phyloP scores from a whole-genome alignment of 2,888 invertebrate genomes.

The Steinernema carpocapsae region DNA sequence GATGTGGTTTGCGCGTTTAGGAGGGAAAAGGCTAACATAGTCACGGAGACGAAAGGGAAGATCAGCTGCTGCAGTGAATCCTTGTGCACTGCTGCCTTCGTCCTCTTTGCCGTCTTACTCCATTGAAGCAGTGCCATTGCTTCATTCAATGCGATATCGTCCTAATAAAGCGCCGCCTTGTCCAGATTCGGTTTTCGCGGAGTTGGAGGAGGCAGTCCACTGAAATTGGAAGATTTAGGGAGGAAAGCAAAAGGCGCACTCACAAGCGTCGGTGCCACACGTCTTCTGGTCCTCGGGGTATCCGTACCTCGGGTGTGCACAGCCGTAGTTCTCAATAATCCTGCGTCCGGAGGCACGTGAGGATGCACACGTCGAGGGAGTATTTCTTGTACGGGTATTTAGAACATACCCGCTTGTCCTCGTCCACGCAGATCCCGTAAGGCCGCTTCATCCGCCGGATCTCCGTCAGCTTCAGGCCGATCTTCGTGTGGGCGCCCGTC shows the following conservation, averaged over 20 bases:
- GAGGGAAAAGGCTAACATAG: too few relatives aligned
- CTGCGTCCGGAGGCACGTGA: neutral
- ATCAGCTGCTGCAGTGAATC: too few relatives aligned
- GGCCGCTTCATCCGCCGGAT: constrained; percentile 36
- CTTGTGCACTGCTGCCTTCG: too few relatives aligned
- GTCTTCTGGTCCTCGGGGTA: neutral
- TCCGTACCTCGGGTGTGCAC: constrained; percentile 3
- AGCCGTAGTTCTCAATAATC: neutral
- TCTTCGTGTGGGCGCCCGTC: constrained; percentile 37
- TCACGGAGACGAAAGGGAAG: too few relatives aligned
- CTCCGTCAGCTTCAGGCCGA: constrained; percentile 39
- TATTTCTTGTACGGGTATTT: constrained; percentile 38
- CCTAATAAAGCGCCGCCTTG: too few relatives aligned
- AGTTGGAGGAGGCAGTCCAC: constrained; percentile 70
- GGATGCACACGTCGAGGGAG: neutral
- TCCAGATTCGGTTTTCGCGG: too few relatives aligned
- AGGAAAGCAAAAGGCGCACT: too few relatives aligned
- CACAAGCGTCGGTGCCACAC: constrained; percentile 71
- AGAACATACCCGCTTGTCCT: constrained; percentile 35
- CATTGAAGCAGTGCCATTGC: too few relatives aligned
- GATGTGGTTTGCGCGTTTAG: too few relatives aligned
- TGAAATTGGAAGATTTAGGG: too few relatives aligned
- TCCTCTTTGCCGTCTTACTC: too few relatives aligned
- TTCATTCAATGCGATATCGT: too few relatives aligned
- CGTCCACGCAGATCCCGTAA: neutral